These are phyloP conservation scores for Neopipo cinnamomea DNA, from an alignment of 2,113 vertebrate species.

Conservation along the genomic window DNA sequence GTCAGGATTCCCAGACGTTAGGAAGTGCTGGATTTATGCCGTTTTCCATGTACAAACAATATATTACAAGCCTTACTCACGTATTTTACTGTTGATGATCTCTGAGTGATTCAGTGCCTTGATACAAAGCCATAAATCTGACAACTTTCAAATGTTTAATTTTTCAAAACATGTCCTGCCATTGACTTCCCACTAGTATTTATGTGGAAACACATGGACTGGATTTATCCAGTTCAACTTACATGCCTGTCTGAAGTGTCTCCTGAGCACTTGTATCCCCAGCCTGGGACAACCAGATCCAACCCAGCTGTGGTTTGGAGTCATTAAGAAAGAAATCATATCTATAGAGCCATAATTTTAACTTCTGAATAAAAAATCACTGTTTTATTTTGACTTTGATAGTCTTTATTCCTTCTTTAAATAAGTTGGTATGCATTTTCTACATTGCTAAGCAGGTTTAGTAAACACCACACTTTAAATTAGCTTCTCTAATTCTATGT, in stretches of 20 bases:
- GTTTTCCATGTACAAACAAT: background rate
- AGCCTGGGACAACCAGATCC: background rate
- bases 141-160: background rate
- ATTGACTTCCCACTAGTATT: background rate
- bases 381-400: background rate
- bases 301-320: background rate
- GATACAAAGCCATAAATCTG: background rate
- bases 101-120: background rate
- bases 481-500: background rate
- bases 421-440: background rate
- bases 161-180: background rate
- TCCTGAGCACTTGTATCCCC: background rate
- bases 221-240: background rate
- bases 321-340: background rate
- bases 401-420: background rate
- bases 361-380: background rate
- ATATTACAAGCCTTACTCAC: background rate
- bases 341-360: background rate
- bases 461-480: background rate
- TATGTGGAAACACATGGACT: background rate
- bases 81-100: background rate
- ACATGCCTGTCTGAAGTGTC: background rate
- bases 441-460: background rate
- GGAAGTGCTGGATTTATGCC: background rate
- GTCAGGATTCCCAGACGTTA: background rate